Percentiles rank a stretch among this genome's conserved stretches.
These are phyloP conservation scores for Alces alces DNA, from an alignment of 2,113 vertebrate species.

Conservation along the genomic window DNA sequence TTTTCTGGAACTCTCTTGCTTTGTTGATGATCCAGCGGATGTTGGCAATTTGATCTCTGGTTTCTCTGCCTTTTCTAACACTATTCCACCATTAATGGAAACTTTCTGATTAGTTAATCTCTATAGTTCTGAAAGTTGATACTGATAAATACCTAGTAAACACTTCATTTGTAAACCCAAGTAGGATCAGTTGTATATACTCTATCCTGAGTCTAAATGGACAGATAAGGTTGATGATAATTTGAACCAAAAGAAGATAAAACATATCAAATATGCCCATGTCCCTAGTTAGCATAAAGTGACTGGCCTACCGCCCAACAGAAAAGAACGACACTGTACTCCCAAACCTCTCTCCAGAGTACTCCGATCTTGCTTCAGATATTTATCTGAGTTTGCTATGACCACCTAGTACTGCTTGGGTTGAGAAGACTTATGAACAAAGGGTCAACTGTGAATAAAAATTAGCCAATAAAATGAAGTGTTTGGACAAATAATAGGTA, in stretches of 20 bases:
- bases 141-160: background rate
- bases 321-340: background rate
- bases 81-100: background rate
- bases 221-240: background rate
- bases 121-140: background rate
- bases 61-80: background rate
- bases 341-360: background rate
- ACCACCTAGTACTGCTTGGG: background rate
- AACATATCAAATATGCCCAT: background rate
- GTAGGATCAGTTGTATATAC: background rate
- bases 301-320: background rate
- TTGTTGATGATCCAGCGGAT: fast-evolving
- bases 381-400: background rate
- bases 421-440: background rate
- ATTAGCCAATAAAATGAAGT: background rate
- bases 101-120: background rate
- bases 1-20: background rate
- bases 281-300: background rate
- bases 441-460: background rate
- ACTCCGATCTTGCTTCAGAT: background rate
- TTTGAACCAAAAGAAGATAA: background rate
- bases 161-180: background rate
- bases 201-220: background rate
- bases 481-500: background rate
- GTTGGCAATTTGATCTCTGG: background rate